Percentiles rank a stretch among this genome's conserved stretches.
These are phyloP conservation scores for Lasiurus borealis DNA, from an alignment of 2,113 vertebrate genomes.

Conservation along the genomic window DNA sequence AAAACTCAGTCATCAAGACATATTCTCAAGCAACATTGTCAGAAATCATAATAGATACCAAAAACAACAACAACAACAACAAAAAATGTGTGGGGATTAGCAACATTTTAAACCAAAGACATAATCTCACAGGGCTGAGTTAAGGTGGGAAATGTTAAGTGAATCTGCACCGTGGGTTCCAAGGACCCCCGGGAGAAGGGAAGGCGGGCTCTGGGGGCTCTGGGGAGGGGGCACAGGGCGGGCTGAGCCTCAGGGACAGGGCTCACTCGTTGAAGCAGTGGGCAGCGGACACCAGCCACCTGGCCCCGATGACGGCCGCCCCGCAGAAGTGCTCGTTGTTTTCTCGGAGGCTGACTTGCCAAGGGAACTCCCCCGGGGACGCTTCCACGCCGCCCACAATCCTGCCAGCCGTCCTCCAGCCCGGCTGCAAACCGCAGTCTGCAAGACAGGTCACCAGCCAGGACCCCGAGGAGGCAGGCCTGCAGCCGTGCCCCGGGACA, in stretches of 20 bases:
- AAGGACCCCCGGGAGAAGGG: neutral
- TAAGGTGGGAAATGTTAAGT: neutral
- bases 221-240: neutral
- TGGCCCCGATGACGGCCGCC: slow-evolving; percentile 89
- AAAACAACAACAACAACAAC: neutral
- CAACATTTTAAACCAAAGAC: neutral
- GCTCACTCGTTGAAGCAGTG: slow-evolving; percentile 96
- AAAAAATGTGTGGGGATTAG: too few species aligned
- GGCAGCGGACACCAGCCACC: slow-evolving; percentile 95
- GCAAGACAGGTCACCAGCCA: neutral
- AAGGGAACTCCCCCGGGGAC: slow-evolving; percentile 92
- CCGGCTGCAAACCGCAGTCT: slow-evolving; percentile 93
- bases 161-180: accelerated
- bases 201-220: too few species aligned
- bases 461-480: neutral
- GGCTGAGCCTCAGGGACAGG: neutral
- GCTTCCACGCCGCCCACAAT: slow-evolving; percentile 94
- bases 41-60: neutral
- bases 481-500: accelerated
- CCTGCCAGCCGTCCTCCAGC: slow-evolving; percentile 87
- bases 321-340: slow-evolving; percentile 93
- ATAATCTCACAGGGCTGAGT: neutral
- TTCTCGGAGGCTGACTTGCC: slow-evolving; percentile 96
- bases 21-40: too few species aligned
- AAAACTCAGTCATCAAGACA: neutral